Conservation (phyloP, 2,797 vertebrate genomes). For the Mormyrops boulengeri region DNA sequence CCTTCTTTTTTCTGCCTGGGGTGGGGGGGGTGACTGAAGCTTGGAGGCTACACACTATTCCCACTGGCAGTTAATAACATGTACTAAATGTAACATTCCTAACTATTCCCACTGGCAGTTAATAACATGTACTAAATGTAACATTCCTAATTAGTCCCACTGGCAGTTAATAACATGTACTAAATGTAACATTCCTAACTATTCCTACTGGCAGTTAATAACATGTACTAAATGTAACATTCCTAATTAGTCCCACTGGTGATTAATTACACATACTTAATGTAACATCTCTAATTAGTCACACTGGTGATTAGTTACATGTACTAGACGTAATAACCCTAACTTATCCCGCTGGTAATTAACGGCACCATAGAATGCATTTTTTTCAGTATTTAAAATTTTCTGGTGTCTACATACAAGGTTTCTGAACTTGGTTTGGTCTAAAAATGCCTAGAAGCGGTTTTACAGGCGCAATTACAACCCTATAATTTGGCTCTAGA, state of each 20-base stretch:
- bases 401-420: not conserved
- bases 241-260: not conserved
- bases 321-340: not conserved
- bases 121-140: not conserved
- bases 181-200: not conserved
- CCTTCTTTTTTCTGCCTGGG: not conserved
- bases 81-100: not conserved
- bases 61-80: not conserved
- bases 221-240: not conserved
- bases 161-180: not conserved
- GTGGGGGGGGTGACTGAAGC: not conserved
- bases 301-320: not conserved
- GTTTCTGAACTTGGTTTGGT: not conserved
- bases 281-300: not conserved
- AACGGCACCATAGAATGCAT: not conserved
- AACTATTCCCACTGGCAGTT: not conserved
- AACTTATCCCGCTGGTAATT: not conserved
- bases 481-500: not conserved
- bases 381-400: not conserved
- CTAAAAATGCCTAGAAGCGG: not conserved
- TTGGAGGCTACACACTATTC: not conserved
- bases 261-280: not conserved
- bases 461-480: not conserved
- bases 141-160: not conserved
- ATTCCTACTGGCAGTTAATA: not conserved